Evolutionary conservation across 2,888 invertebrate genomes (phyloP).

Genomic region (Hirtodrosophila cameraria): DNA sequence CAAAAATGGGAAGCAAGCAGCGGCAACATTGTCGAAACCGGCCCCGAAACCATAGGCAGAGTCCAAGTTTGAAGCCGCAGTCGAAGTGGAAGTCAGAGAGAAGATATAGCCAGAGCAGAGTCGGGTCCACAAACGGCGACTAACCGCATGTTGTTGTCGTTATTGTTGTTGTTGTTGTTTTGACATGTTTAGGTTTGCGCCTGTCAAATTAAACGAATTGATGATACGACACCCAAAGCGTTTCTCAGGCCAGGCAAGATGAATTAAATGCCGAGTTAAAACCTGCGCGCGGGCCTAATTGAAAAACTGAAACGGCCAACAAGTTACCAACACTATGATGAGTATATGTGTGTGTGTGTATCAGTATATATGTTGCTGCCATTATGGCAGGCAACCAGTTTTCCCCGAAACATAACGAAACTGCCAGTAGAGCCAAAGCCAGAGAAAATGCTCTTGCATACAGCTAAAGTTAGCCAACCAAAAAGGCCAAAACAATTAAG

Average conservation of each 20-base stretch:
- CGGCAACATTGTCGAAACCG: constrained; percentile 58
- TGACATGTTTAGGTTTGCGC: constrained; percentile 85
- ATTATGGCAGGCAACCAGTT: constrained; percentile 79
- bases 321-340: constrained; percentile 52
- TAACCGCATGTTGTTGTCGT: constrained; percentile 73
- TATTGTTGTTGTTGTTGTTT: constrained; percentile 78
- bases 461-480: constrained; percentile 66
- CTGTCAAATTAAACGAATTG: constrained; percentile 85
- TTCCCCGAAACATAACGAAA: constrained; percentile 74
- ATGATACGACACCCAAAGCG: constrained; percentile 85
- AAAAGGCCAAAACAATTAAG: constrained; percentile 81
- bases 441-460: constrained; percentile 48
- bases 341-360: constrained; percentile 16
- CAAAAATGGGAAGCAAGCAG: constrained; percentile 51
- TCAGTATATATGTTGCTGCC: constrained; percentile 59
- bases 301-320: constrained; percentile 69
- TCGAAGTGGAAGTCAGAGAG: constrained; percentile 32
- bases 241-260: constrained; percentile 83
- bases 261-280: constrained; percentile 77
- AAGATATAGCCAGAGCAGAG: constrained; percentile 30
- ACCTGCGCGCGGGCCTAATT: constrained; percentile 77
- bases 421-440: constrained; percentile 54
- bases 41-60: constrained; percentile 25
- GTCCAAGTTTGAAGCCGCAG: constrained; percentile 21
- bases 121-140: constrained; percentile 48